Evolutionary conservation across 2,113 vertebrate species (phyloP), one percentile per base, ranked within the genome.

Genomic region (Caranx melampygus): DNA sequence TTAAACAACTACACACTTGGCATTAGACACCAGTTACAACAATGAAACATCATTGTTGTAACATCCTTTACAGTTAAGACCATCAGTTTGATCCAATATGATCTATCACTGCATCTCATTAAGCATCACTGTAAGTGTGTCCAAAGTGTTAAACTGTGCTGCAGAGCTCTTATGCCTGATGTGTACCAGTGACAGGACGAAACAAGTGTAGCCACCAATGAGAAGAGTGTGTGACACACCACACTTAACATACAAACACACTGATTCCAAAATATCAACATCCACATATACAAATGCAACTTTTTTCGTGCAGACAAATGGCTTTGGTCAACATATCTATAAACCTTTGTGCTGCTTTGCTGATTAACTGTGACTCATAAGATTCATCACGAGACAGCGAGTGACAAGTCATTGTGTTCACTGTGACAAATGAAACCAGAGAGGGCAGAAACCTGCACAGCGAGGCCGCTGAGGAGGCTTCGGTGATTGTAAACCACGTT

Each of bases 381-480:
- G 31, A 75, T 51, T 31, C 34, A 26, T 75, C 70, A 62, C 65
- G 58, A 55, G 63, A 16, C 70, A 57, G 34, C 44, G 6, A 65
- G 47, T 44, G 73, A 69, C 63, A 61, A 70, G 61, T 60, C 33
- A 40, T 26, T 79, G 70, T 79, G 4, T 12, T 71, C 52, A 33
- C 58, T 4, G 80, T 68, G 79, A 89, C 69, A 75, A 59, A 68
- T 55, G 77, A 85, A 76, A 85, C 55, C 79, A 69, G 71, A 78
- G 47, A 62, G 67, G 60, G 42, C 37, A 18, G 66, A 79, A 67
- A 72, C 34, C 60, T 58, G 61, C 57, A 10, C 4, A 14, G 58
- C 34, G n/a, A 59, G 47, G 26, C 42, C 73, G 31, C 60, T 1
- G 45, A 72, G 49, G 51, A 76, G 60, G 51, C 44, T 12, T 8